Evolutionary conservation across 2,797 vertebrate genomes (phyloP).

Genomic region (Peromyscus melanophrys): DNA sequence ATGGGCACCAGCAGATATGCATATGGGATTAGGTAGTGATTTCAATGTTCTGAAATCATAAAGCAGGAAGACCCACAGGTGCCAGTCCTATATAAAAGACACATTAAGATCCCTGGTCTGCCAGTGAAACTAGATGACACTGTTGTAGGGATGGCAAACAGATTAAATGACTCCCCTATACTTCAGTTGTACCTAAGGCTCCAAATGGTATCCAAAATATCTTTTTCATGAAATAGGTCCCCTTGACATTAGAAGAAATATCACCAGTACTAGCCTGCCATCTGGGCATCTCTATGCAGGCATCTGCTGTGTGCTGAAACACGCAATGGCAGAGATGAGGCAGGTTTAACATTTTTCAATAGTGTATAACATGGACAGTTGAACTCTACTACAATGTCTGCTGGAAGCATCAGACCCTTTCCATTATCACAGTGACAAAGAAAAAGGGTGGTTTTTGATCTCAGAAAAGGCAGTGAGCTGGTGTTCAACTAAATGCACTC

Average conservation of each 20-base stretch:
- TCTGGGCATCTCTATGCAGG: slow-evolving; percentile 83
- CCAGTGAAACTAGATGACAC: neutral
- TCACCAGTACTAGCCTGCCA: slow-evolving; percentile 72
- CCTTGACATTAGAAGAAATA: slow-evolving; percentile 85
- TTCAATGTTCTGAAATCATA: neutral
- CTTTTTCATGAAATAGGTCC: slow-evolving; percentile 58
- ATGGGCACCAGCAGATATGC: neutral
- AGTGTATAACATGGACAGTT: slow-evolving; percentile 89
- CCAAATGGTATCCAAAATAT: slow-evolving; percentile 71
- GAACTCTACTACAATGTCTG: slow-evolving; percentile 91
- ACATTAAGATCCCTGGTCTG: neutral
- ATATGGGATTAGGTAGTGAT: accelerated
- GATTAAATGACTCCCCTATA: slow-evolving; percentile 54
- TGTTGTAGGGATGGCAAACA: neutral
- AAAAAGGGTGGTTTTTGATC: slow-evolving; percentile 90
- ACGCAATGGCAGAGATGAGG: slow-evolving; percentile 79
- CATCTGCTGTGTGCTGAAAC: slow-evolving; percentile 82
- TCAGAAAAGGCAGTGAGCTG: slow-evolving; percentile 90
- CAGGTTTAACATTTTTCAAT: slow-evolving; percentile 91
- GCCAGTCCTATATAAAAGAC: accelerated
- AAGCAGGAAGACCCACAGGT: neutral
- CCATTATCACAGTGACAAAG: slow-evolving; percentile 90
- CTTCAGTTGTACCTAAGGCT: slow-evolving; percentile 70
- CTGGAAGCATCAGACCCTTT: slow-evolving; percentile 90
- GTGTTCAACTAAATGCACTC: slow-evolving; percentile 87